Conservation (phyloP, 2,888 invertebrate genomes). For the Odontothrips loti region DNA sequence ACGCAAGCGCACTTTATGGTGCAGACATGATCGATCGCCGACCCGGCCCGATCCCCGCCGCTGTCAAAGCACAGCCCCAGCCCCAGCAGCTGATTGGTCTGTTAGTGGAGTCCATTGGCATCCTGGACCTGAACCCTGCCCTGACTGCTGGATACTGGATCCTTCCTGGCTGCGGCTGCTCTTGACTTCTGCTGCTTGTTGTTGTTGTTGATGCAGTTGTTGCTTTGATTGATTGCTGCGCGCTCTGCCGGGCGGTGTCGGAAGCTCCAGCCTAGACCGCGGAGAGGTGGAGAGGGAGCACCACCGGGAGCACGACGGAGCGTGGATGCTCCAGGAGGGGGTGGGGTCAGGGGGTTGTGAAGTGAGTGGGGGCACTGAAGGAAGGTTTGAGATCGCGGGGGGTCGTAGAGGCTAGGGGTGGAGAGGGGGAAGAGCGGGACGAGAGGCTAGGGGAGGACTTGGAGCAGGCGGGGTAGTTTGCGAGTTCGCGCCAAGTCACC, state of each 20-base stretch:
- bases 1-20: not conserved
- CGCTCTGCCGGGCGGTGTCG: not conserved
- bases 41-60: too few species aligned
- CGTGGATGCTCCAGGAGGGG: too few species aligned
- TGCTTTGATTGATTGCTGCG: not conserved
- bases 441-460: too few species aligned
- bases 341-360: not conserved
- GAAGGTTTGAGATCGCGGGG: too few species aligned
- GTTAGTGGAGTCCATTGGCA: not conserved
- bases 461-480: too few species aligned
- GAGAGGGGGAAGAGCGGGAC: too few species aligned
- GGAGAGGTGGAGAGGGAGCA: too few species aligned
- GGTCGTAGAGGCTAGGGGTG: too few species aligned
- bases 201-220: not conserved
- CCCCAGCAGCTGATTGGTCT: not conserved
- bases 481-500: too few species aligned
- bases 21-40: not conserved
- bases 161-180: not conserved
- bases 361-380: not conserved
- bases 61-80: not conserved
- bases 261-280: not conserved
- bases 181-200: not conserved
- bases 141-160: not conserved
- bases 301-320: not conserved
- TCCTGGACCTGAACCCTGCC: not conserved